Base-by-base conservation (phyloP, 2,797 vertebrate species). In the Hybognathus amarus region DNA sequence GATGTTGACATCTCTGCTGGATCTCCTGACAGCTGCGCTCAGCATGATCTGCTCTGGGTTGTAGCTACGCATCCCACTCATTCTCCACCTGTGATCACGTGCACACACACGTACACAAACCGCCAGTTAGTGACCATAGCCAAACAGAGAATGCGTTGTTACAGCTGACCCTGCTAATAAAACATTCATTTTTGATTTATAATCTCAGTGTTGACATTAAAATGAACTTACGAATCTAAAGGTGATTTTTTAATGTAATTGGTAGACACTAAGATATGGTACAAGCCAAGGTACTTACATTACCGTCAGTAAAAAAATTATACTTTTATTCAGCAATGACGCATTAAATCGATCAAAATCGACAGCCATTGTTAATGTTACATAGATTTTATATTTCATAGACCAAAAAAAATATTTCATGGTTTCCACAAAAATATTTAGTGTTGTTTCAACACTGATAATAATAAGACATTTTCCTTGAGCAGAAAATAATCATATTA, bases 1-100 rank as follows among this genome's bases (percentile, higher is more conserved):
- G 92, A 99, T 96, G 89, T 97, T 97, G 90, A 99, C 95, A 0
- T 99, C 98, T 74, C 96, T 94, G 92, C 97, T 98, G 87, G 96
- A 95, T 69, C 96, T 92, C 88, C 94, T 92, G 71, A 98, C 98
- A 0, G 97, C 95, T 0, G 98, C 97, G 0, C 96, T 99, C 90
- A 99, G 95, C 98, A 99, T 99, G 92, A 99, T 99, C 93, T 99
- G 98, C 86, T 99, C 98, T 0, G 98, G 98, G 92, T 98, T 99
- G 92, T 99, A 99, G 89, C 96, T 97, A 88, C 91, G 95, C 88
- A 99, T 97, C 75, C 96, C 96, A 24, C 97, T 97, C 87, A 96
- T 93, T 73, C 97, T 96, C 96, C 97, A 99, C 93, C 98, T 99
- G 95, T 56, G 68, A 73, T 83, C 0, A 85, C 70, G 85, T 68